Base-by-base conservation (phyloP, 1,140 invertebrate species). In the Sesamia nonagrioides region DNA sequence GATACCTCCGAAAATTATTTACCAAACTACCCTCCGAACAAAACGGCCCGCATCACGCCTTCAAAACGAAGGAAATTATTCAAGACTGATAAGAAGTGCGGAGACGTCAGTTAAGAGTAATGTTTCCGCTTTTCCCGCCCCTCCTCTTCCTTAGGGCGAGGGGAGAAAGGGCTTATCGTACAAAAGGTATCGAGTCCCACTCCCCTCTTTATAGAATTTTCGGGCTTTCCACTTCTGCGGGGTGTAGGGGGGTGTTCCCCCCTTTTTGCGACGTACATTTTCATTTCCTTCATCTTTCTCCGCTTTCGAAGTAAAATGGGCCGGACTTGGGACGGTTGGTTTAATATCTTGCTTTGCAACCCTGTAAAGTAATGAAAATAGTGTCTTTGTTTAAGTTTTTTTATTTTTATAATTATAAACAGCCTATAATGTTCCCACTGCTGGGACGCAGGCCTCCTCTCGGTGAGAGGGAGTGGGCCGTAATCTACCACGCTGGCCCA, bases 281-380 rank as follows among this genome's bases (percentile, higher is more conserved):
- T 94, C 93, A 94, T 94, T 94, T 94, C 93, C 93, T 94, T 94
- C 93, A 94, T 94, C 93, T 94, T 94, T 94, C 91, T 90, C 91
- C 91, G 91, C 90, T 90, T 90, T 90, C 86, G 88, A 90, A 86
- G 85, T 78, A 54, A 8, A 9, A 87, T 89, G 92, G 82, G 81
- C 45, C 84, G 92, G 48, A 93, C 61, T 94, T 68, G 82, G 33
- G 56, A 7, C 27, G 6, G 15, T 60, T 13, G 8, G 8, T n/a
- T 66, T 42, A 5, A 60, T 54, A 68, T n/a, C 35, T 42, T 54
- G 45, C 11, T 11, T 13, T 48, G 63, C 68, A 11, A 27, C 79
- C 72, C 45, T 35, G 11, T 9, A 13, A 13, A 37, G 27, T 9
- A 52, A 37, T 2, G 18, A 21, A 21, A 18, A 18, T 8, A 21